These are phyloP conservation scores for Drosophila chauvacae DNA, from an alignment of 1,140 invertebrate genomes.

Conservation along the genomic window DNA sequence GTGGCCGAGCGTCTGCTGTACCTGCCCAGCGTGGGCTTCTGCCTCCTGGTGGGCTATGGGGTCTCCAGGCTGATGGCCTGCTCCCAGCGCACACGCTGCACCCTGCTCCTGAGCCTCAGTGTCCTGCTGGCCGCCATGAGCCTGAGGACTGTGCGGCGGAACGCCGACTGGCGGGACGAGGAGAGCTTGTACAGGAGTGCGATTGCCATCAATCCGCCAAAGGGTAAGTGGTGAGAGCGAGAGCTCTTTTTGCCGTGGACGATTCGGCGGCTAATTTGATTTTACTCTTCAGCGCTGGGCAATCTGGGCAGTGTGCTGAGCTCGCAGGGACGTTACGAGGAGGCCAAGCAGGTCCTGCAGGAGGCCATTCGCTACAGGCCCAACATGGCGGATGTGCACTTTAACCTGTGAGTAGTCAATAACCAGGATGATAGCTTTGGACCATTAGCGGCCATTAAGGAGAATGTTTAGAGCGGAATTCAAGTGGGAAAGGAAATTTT, in stretches of 20 bases:
- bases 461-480: neutral
- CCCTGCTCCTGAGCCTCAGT: slow-evolving; percentile 85
- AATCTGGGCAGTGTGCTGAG: slow-evolving; percentile 97
- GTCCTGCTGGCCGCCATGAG: slow-evolving; percentile 90
- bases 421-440: slow-evolving; percentile 8
- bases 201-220: slow-evolving; percentile 97
- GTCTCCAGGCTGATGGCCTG: slow-evolving; percentile 86
- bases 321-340: slow-evolving; percentile 91
- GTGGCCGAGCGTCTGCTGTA: slow-evolving; percentile 98
- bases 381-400: slow-evolving; percentile 98
- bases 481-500: neutral
- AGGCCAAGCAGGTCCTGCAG: slow-evolving; percentile 94
- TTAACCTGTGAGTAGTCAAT: slow-evolving; percentile 95
- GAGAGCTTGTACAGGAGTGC: slow-evolving; percentile 97
- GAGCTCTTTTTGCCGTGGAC: neutral
- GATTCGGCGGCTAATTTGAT: slow-evolving; percentile 11
- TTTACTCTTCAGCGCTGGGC: slow-evolving; percentile 90
- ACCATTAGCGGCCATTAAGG: slow-evolving; percentile 14
- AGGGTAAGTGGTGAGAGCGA: slow-evolving; percentile 89
- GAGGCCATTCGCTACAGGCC: slow-evolving; percentile 93
- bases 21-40: slow-evolving; percentile 97
- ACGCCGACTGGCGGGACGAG: slow-evolving; percentile 96
- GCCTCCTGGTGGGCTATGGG: slow-evolving; percentile 93
- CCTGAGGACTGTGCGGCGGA: slow-evolving; percentile 91
- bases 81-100: slow-evolving; percentile 82